These are phyloP conservation scores for Drosophila saltans DNA, from an alignment of 1,140 invertebrate genomes.

Conservation along the genomic window DNA sequence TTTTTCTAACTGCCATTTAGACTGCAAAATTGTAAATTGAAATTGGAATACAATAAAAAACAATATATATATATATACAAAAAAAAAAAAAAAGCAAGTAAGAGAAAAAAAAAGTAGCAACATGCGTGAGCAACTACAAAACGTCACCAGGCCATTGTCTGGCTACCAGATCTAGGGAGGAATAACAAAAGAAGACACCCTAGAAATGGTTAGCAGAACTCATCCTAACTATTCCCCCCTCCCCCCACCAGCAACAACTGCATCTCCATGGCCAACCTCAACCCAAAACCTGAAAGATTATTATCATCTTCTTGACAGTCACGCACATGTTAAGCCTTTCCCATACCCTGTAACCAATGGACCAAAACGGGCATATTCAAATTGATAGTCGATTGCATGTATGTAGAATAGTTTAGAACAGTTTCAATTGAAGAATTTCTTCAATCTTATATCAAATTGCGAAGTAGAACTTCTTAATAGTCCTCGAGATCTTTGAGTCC, in stretches of 20 bases:
- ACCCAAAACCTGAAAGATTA: background rate
- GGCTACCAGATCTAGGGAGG: background rate
- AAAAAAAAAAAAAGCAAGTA: background rate
- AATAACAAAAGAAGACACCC: background rate
- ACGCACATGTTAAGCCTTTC: slow-evolving; percentile 7
- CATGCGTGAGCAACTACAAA: slow-evolving; percentile 7
- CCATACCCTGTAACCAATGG: background rate
- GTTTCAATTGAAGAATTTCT: too few species aligned
- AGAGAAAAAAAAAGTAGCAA: background rate
- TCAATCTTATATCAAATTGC: too few species aligned
- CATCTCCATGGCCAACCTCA: background rate
- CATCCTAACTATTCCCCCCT: background rate
- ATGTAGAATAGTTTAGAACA: too few species aligned
- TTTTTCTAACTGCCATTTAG: slow-evolving; percentile 23
- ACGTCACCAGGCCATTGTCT: slow-evolving; percentile 9
- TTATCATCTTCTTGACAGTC: slow-evolving; percentile 6
- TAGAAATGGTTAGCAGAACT: background rate
- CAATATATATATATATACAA: background rate
- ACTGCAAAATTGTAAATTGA: slow-evolving; percentile 20
- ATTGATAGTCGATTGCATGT: too few species aligned
- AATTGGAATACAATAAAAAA: slow-evolving; percentile 7
- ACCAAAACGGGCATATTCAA: background rate
- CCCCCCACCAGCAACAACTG: background rate
- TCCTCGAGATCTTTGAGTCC: too few species aligned
- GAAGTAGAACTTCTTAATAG: too few species aligned